Conservation (phyloP, 2,113 vertebrate genomes). For the Astur gentilis region DNA sequence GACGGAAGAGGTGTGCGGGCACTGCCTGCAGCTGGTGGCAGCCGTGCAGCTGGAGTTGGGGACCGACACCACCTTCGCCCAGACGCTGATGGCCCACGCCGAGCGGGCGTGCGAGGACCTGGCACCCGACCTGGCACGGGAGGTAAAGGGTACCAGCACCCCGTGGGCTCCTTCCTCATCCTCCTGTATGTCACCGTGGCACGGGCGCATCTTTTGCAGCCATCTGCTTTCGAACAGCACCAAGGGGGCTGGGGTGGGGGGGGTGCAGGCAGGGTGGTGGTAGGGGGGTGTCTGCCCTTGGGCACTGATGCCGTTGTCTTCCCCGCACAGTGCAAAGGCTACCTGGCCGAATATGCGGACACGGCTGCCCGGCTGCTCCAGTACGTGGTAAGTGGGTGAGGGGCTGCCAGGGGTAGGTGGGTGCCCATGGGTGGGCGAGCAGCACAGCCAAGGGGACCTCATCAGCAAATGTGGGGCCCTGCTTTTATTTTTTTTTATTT, state of each 20-base stretch:
- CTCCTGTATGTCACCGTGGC: accelerated
- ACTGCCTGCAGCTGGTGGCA: constrained; percentile 76
- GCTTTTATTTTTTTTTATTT: not conserved
- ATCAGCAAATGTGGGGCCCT: too few species aligned
- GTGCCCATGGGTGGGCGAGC: too few species aligned
- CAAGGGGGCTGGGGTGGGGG: too few species aligned
- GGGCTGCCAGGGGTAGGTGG: accelerated
- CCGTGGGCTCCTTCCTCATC: not conserved
- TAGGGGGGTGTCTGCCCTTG: accelerated
- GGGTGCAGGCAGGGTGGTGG: not conserved
- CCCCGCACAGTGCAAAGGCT: constrained; percentile 82
- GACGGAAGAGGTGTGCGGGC: constrained; percentile 56
- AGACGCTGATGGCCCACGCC: constrained; percentile 39
- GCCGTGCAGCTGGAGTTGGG: constrained; percentile 71
- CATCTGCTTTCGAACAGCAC: accelerated
- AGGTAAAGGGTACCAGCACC: not conserved
- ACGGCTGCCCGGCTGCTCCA: constrained; percentile 70
- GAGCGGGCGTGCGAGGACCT: constrained; percentile 74
- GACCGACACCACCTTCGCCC: constrained; percentile 47
- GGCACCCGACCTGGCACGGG: constrained; percentile 49
- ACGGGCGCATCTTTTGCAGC: too few species aligned
- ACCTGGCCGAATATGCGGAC: constrained; percentile 71
- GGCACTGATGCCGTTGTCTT: not conserved
- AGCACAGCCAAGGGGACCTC: not conserved
- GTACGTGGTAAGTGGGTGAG: constrained; percentile 79